Evolutionary conservation across 1,140 invertebrate genomes (phyloP).

Genomic region (Pissodes strobi): DNA sequence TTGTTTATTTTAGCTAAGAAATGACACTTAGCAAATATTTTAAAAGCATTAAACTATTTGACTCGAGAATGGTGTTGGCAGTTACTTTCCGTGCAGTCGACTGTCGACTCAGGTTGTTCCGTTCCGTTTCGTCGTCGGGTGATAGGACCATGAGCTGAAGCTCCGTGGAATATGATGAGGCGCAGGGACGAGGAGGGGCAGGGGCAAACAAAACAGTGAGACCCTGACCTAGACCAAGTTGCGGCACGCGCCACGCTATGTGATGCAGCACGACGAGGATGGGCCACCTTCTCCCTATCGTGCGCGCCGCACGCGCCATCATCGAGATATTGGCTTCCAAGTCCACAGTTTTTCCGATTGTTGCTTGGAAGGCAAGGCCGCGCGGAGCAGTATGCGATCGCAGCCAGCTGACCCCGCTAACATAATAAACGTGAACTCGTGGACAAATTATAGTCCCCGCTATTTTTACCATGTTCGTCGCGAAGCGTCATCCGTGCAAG

Average conservation of each 20-base stretch:
- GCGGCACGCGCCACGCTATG: constrained; percentile 27
- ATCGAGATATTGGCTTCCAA: constrained; percentile 10
- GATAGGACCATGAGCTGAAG: neutral
- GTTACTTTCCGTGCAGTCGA: no score
- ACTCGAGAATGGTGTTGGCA: no score
- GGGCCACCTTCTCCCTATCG: constrained; percentile 11
- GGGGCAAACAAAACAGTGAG: constrained; percentile 25
- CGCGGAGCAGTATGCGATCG: neutral
- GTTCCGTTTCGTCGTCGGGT: neutral
- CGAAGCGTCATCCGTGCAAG: no score
- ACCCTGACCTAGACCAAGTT: constrained; percentile 33
- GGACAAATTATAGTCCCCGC: no score
- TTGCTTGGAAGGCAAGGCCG: neutral
- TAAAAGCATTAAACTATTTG: no score
- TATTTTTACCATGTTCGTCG: no score
- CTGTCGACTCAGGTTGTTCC: no score
- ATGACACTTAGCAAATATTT: no score
- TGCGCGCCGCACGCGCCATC: constrained; percentile 3
- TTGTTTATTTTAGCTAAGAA: no score
- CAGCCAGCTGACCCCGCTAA: neutral
- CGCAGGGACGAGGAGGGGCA: neutral
- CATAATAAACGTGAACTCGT: no score
- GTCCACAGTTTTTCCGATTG: constrained; percentile 8
- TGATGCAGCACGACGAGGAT: constrained; percentile 8
- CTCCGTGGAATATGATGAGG: neutral